A percentile compares a stretch with the other conserved stretches of the same genome.
Conservation (phyloP, 2,113 vertebrate genomes). For the Leiothrix lutea region DNA sequence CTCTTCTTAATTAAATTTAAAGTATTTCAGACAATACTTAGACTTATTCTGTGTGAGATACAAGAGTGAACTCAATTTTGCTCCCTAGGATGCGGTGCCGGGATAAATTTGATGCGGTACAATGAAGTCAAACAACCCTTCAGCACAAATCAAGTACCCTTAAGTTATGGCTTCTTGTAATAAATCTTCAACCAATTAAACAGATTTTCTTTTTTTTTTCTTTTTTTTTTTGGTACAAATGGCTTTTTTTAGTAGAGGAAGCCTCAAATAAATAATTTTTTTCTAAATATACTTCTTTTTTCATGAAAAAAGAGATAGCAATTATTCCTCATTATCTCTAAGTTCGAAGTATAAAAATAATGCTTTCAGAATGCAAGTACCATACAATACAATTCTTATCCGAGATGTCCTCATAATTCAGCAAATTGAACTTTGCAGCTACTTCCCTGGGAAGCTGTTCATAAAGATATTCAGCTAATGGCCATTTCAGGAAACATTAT, state of each 20-base stretch:
- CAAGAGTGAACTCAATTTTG: neutral
- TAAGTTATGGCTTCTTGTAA: neutral
- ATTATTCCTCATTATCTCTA: constrained; percentile 29
- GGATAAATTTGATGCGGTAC: neutral
- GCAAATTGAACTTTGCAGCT: constrained; percentile 59
- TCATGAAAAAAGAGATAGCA: neutral
- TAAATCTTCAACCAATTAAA: neutral
- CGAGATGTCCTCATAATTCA: constrained; percentile 38
- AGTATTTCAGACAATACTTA: neutral
- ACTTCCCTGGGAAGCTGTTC: constrained; percentile 50
- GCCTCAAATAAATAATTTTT: neutral
- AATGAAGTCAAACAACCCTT: constrained; percentile 3
- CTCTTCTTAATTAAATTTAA: neutral
- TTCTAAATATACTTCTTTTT: neutral
- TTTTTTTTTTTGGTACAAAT: neutral
- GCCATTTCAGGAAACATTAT: constrained; percentile 56
- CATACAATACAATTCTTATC: constrained; percentile 39
- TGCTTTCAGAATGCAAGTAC: constrained; percentile 43
- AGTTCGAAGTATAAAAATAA: constrained; percentile 46
- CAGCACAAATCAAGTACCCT: constrained; percentile 4
- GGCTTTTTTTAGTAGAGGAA: neutral
- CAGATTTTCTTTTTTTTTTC: neutral
- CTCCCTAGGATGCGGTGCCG: neutral
- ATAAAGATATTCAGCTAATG: constrained; percentile 53
- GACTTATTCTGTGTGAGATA: neutral